Evolutionary conservation across 2,888 invertebrate genomes (phyloP).

Genomic region (Leistus spinibarbis): DNA sequence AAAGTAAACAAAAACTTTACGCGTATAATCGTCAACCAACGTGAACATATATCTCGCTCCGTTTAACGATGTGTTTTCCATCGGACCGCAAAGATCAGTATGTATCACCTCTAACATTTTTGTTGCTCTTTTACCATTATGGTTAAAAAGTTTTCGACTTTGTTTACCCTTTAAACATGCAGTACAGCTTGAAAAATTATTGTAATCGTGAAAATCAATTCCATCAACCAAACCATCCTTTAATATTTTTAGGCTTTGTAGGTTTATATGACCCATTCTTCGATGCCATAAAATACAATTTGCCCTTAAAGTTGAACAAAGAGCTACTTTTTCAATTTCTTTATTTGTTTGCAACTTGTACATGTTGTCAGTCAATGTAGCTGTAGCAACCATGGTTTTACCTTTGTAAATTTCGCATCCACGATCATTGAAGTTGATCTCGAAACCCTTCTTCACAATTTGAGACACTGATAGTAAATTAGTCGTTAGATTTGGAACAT

Average conservation of each 20-base stretch:
- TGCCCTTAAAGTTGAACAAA: neutral
- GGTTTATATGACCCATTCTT: neutral
- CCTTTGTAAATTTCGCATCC: slow-evolving; percentile 5
- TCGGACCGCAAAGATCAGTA: too few relatives aligned
- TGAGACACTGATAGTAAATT: slow-evolving; percentile 43
- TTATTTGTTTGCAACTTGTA: neutral
- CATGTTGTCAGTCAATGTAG: neutral
- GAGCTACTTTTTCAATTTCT: too few relatives aligned
- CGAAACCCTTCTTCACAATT: too few relatives aligned
- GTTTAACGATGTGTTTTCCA: slow-evolving; percentile 1
- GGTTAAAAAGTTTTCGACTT: too few relatives aligned
- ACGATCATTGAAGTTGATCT: neutral
- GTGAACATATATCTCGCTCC: slow-evolving; percentile 3
- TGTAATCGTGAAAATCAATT: slow-evolving; percentile 1
- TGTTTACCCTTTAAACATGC: too few relatives aligned
- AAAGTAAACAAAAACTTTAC: slow-evolving; percentile 4
- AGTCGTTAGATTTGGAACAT: slow-evolving; percentile 40
- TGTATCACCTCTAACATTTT: slow-evolving; percentile 12
- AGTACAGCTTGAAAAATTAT: neutral
- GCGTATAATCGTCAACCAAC: slow-evolving; percentile 2
- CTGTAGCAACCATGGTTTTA: neutral
- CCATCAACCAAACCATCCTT: neutral
- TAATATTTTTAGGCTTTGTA: slow-evolving; percentile 6
- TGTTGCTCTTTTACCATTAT: too few relatives aligned
- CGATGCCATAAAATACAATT: neutral